A percentile compares a stretch with the other conserved stretches of the same genome.
phyloP scores from a whole-genome alignment of 2,113 vertebrate genomes.

The Etheostoma cragini region DNA sequence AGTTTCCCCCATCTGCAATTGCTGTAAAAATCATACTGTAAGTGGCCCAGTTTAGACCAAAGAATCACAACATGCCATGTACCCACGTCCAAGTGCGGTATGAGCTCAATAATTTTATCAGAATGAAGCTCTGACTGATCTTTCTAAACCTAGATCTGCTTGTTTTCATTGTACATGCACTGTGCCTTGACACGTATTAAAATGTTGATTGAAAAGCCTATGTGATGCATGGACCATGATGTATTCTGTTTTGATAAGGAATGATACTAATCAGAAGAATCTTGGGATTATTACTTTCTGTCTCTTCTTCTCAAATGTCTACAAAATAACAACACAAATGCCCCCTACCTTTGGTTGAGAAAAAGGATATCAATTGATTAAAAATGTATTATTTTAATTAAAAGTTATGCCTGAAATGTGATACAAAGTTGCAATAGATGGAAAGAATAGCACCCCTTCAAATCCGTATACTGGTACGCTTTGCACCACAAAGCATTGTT shows the following conservation, averaged over 20 bases:
- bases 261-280: not conserved
- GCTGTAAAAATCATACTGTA: not conserved
- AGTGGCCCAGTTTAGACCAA: not conserved
- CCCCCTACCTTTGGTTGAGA: not conserved
- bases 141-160: not conserved
- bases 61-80: not conserved
- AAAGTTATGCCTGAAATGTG: not conserved
- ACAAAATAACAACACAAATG: not conserved
- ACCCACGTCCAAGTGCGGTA: constrained; percentile 1
- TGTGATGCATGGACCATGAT: constrained; percentile 1
- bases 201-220: constrained; percentile 2
- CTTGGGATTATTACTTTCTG: not conserved
- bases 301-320: not conserved
- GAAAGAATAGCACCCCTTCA: not conserved
- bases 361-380: not conserved
- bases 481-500: not conserved
- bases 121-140: not conserved
- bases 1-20: constrained; percentile 9
- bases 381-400: not conserved
- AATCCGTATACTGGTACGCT: not conserved
- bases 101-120: constrained; percentile 32
- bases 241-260: constrained; percentile 7
- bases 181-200: constrained; percentile 7
- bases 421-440: not conserved
- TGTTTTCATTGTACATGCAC: not conserved